Percentiles rank a stretch among this genome's conserved stretches.
Evolutionary conservation across 2,888 invertebrate species (phyloP).

Genomic region (Nomada hirtipes): DNA sequence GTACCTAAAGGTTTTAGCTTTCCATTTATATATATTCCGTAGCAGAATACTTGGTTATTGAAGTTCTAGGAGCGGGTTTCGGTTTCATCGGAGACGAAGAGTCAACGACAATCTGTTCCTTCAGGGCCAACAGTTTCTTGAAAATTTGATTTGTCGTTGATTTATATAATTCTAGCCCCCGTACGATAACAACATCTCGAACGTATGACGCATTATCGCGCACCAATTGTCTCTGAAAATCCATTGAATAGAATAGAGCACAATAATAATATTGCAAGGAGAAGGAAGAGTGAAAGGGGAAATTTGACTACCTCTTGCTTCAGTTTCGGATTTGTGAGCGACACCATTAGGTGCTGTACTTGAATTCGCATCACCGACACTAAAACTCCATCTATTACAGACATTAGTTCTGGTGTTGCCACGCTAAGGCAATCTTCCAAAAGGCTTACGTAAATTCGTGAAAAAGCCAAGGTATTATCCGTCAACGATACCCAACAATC

Average conservation of each 20-base stretch:
- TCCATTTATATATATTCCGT: conserved; percentile 85
- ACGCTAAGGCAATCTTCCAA: conserved; percentile 91
- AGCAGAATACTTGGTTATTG: conserved; percentile 89
- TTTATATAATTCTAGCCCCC: conserved; percentile 81
- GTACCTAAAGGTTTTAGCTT: neutral
- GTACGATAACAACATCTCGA: conserved; percentile 86
- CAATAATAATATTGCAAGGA: neutral
- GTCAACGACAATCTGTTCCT: conserved; percentile 87
- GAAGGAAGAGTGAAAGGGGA: neutral
- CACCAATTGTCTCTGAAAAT: conserved; percentile 87
- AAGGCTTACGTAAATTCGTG: conserved; percentile 90
- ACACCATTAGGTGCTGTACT: conserved; percentile 87
- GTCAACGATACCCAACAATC: conserved; percentile 91
- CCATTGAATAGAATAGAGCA: neutral
- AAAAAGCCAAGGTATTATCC: conserved; percentile 92
- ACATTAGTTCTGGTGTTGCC: conserved; percentile 90
- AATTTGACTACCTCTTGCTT: conserved; percentile 85
- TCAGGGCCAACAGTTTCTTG: conserved; percentile 75
- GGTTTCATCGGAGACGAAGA: conserved; percentile 84
- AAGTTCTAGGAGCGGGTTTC: conserved; percentile 86
- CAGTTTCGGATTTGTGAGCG: conserved; percentile 86
- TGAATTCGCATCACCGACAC: conserved; percentile 91
- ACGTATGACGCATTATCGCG: conserved; percentile 89
- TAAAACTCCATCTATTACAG: conserved; percentile 90
- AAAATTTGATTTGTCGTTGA: conserved; percentile 78